phyloP scores from a whole-genome alignment of 2,797 vertebrate species.

The Phaenicophaeus curvirostris region DNA sequence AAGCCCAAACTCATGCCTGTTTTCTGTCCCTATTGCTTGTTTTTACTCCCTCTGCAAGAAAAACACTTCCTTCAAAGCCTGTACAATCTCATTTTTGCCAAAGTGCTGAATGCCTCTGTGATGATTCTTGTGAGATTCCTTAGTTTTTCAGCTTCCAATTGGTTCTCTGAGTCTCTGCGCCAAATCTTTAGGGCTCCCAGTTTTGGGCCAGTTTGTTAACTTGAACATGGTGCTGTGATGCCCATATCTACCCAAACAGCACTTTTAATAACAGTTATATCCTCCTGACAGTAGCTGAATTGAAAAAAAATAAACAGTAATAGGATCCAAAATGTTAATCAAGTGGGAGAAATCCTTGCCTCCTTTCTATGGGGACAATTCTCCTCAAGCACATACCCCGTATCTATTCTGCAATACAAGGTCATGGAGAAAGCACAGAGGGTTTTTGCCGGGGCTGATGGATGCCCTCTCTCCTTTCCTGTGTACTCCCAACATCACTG shows the following conservation, averaged over 20 bases:
- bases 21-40: not conserved
- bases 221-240: not conserved
- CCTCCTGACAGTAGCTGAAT: not conserved
- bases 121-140: not conserved
- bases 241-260: not conserved
- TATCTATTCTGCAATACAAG: not conserved
- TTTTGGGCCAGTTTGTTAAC: not conserved
- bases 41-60: not conserved
- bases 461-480: not conserved
- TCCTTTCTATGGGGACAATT: not conserved
- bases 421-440: not conserved
- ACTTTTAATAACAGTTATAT: fast-evolving
- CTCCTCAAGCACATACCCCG: not conserved
- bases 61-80: not conserved
- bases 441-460: not conserved
- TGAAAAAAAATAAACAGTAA: not conserved
- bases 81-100: not conserved
- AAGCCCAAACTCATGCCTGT: not conserved
- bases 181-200: not conserved
- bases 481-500: not conserved
- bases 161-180: not conserved
- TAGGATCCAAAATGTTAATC: not conserved
- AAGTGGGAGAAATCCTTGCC: not conserved
- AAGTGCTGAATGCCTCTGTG: not conserved
- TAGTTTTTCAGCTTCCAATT: not conserved